Evolutionary conservation across 2,797 vertebrate species (phyloP).

Genomic region (Nannoperca australis): DNA sequence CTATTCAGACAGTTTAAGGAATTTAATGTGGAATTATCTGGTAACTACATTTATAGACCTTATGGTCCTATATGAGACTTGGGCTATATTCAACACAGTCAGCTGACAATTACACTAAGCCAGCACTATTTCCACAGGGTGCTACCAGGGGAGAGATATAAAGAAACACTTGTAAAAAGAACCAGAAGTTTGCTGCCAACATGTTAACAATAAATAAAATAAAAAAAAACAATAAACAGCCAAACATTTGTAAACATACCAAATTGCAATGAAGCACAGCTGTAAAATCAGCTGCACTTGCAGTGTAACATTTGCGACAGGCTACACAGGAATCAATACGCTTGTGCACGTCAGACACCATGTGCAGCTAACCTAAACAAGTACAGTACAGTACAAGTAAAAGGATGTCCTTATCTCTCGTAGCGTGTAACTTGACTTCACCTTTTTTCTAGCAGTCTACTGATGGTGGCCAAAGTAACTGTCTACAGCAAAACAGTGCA

Average conservation of each 20-base stretch:
- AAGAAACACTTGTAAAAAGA: constrained; percentile 41
- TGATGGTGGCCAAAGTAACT: not conserved
- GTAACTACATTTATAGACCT: constrained; percentile 40
- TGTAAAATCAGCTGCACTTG: constrained; percentile 49
- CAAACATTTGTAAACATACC: constrained; percentile 72
- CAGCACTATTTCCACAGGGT: constrained; percentile 15
- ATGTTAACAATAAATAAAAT: constrained; percentile 13
- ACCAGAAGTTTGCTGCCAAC: constrained; percentile 27
- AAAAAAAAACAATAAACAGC: constrained; percentile 18
- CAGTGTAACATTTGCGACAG: constrained; percentile 18
- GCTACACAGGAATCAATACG: constrained; percentile 28
- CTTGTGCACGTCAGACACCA: constrained; percentile 9
- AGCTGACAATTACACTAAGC: constrained; percentile 43
- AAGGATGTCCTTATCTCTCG: constrained; percentile 11
- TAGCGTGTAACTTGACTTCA: constrained; percentile 8
- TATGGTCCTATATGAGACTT: constrained; percentile 19
- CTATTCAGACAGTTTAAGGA: constrained; percentile 21
- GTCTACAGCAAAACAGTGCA: constrained; percentile 22
- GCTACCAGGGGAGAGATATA: constrained; percentile 28
- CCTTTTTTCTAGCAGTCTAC: not conserved
- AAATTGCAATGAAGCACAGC: constrained; percentile 47
- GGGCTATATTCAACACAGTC: constrained; percentile 23
- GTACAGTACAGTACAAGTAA: constrained; percentile 17
- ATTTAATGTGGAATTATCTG: constrained; percentile 36
- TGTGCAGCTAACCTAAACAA: constrained; percentile 38